Evolutionary conservation across 2,888 invertebrate species (phyloP).

Genomic region (Drosophila fulvimacula): DNA sequence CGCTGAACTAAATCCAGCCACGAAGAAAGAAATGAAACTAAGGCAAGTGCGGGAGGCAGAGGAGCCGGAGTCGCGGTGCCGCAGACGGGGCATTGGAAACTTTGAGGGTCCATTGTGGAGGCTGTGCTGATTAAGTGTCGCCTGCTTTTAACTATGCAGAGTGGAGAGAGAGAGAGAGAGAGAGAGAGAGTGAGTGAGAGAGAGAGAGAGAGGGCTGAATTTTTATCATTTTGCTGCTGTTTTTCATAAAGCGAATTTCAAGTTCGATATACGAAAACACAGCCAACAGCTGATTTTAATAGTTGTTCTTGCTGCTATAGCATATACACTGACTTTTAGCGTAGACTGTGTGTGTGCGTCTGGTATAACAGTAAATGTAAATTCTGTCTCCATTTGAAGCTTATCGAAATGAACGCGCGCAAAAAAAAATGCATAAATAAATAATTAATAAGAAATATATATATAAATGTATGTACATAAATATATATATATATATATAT

Average conservation of each 20-base stretch:
- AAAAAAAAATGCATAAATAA: constrained; percentile 77
- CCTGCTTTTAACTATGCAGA: constrained; percentile 37
- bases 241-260: constrained; percentile 56
- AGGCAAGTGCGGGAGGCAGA: background rate
- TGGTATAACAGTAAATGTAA: constrained; percentile 73
- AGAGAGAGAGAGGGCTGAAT: background rate
- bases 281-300: constrained; percentile 64
- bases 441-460: constrained; percentile 66
- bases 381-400: constrained; percentile 73
- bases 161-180: background rate
- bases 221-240: constrained; percentile 50
- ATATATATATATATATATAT: constrained; percentile 9
- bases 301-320: constrained; percentile 20
- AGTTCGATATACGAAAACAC: constrained; percentile 60
- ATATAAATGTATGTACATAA: background rate
- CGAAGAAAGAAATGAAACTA: constrained; percentile 30
- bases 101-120: constrained; percentile 33
- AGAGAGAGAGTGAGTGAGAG: background rate
- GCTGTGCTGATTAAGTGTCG: constrained; percentile 44
- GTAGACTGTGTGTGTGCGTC: background rate
- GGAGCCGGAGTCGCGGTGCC: too few relatives aligned
- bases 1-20: constrained; percentile 44
- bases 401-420: constrained; percentile 77
- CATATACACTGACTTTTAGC: constrained; percentile 32
- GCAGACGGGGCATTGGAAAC: background rate